Evolutionary conservation across 37 sponge, comb jelly and placozoan genomes (phyloP), one percentile per base, ranked within the genome.

Genomic region (Eunapius fragilis): DNA sequence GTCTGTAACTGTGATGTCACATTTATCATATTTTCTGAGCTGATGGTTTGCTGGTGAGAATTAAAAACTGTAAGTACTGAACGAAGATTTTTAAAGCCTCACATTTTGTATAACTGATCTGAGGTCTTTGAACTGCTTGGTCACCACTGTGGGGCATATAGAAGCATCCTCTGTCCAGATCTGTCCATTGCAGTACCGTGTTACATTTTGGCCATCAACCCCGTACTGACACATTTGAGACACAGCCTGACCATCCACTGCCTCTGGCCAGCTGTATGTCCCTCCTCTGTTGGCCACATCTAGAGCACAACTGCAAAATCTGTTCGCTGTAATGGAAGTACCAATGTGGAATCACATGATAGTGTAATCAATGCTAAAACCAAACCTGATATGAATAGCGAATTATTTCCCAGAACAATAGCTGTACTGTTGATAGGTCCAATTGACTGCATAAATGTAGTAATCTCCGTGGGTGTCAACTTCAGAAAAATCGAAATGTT

Each of bases 261-360:
- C 74, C 74, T 87, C 87, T 19, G n/a, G 72, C 87, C 87, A 87
- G 31, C 26, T 68, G 81, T 80, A 87, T 28, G 25, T 31, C 35
- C 81, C 81, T 25, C 80, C 74, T 35, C 34, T 25, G 37, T 34
- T 77, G 2, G 12, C 27, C 12, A 76, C 74, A 58, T 17, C 14
- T 3, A 31, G 30, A 3, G 82, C 78, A 76, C 45, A 70, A 37
- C 68, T 41, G 27, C 88, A 88, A 76, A 88, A 88, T 71, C 88
- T 83, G 9, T 31, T 30, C 1, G 30, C 88, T 88, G 31, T 10
- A 72, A 10, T 27, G 17, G 58, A 58, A 58, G 6, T 41, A 9
- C 41, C n/a, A n/a, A n/a, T n/a, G n/a, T n/a, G n/a, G n/a, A n/a
- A n/a, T n/a, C n/a, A n/a, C n/a, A n/a, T n/a, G n/a, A n/a, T n/a